Base-by-base conservation (phyloP, 1,140 invertebrate genomes). In the Pectinophora gossypiella region DNA sequence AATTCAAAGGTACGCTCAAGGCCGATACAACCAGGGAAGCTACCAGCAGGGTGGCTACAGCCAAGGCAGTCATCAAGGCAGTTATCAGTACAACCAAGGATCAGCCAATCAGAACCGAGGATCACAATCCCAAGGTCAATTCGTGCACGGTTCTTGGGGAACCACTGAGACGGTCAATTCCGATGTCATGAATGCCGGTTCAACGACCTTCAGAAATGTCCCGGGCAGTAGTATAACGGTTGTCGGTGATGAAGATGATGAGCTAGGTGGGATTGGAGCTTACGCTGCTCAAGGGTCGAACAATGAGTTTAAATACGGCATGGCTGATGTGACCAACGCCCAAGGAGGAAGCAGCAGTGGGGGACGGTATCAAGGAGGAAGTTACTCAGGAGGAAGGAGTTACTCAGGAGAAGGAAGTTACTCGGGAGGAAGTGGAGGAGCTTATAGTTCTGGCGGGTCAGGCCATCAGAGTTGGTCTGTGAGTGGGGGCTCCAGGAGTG, bases 121-220 rank as follows among this genome's bases (percentile, higher is more conserved):
- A 38, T n/a, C 13, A 18, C 12, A 44, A 10, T 20, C 7, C 19
- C 42, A 44, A 18, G 40, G 40, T 6, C 13, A 21, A 5, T 83
- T 83, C 36, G 71, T 82, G 2, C 77, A 83, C 32, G 68, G 77
- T 1, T 62, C 69, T 52, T 70, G 87, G 81, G 78, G 75, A 4
- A 88, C 86, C 0, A 87, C 87, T n/a, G 86, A 88, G 65, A 88
- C 84, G 0, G 75, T 88, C 10, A 88, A 89, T 45, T 63, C 78
- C 16, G 80, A 88, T 16, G 51, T 88, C 4, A 73, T 80, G 56
- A 88, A 88, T 40, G 76, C 76, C 12, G 89, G 61, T 57, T 88
- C 68, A 4, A 79, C 54, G 42, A 89, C 70, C n/a, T 85, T 69
- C 61, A 67, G 64, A 51, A n/a, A n/a, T n/a, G n/a, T n/a, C n/a